Base-by-base conservation (phyloP, 2,113 vertebrate genomes). In the Pachypanchax playfairii region DNA sequence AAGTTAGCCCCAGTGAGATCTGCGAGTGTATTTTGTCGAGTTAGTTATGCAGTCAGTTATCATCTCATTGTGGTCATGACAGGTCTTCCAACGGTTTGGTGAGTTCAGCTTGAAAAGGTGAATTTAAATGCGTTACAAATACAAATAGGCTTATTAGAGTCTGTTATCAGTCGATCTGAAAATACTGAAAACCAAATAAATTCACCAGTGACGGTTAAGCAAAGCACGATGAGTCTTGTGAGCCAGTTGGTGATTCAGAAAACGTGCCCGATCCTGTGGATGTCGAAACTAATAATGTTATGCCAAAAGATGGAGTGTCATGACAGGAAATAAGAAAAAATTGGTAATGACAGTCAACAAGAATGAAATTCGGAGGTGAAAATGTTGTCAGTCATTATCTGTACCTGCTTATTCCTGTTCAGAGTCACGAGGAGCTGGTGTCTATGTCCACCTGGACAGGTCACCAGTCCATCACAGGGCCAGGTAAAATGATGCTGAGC, bases 201-300 rank as follows among this genome's bases (percentile, higher is more conserved):
- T 2, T 59, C 50, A 35, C 33, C 38, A 6, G 44, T 54, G 11
- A 59, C 47, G 15, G 42, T 22, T 2, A 4, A 47, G 70, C 39
- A 75, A 28, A 17, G 39, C 5, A 24, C 17, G 38, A 21, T 15
- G 36, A n/a, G 15, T 42, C 41, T 3, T 17, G 8, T 33, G 15
- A 52, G 67, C n/a, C 58, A 51, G 69, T 46, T 62, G 22, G 7
- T 8, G 5, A 24, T 31, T 33, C 29, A 65, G 36, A 25, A 35
- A 8, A 44, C 73, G 38, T 51, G 78, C 14, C 57, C 5, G 25
- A 42, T 48, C 75, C 25, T 69, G 73, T 51, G 66, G 1, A 67
- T 39, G 25, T 38, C n/a, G 6, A 65, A 31, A 38, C 62, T 20
- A 17, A 10, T 21, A 14, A 48, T 38, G 17, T 41, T 17, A 54